Evolutionary conservation across 2,888 invertebrate genomes (phyloP).

Genomic region (Chrysolina haemoptera): DNA sequence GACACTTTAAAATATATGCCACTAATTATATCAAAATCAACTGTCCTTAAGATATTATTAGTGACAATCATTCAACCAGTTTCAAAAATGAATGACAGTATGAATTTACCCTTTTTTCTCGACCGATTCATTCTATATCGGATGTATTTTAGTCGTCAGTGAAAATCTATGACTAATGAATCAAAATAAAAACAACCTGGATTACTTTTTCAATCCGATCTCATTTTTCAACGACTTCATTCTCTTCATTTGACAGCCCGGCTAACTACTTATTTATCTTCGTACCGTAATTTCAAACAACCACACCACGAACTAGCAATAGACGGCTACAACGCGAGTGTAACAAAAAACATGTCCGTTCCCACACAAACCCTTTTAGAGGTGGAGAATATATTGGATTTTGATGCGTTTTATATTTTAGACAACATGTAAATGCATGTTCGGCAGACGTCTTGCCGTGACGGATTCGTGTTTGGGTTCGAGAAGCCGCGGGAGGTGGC

Average conservation of each 20-base stretch:
- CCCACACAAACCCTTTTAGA: constrained; percentile 45
- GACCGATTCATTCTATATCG: too few relatives aligned
- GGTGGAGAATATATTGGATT: constrained; percentile 48
- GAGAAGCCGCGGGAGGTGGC: constrained; percentile 53
- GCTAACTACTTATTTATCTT: constrained; percentile 20
- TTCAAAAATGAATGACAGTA: too few relatives aligned
- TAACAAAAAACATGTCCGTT: constrained; percentile 45
- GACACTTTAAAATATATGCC: too few relatives aligned
- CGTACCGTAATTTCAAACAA: constrained; percentile 30
- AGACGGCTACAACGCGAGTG: constrained; percentile 33
- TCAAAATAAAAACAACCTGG: neutral
- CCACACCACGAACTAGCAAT: constrained; percentile 25
- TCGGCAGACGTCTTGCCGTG: constrained; percentile 54
- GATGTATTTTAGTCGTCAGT: neutral
- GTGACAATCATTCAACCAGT: too few relatives aligned
- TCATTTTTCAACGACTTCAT: constrained; percentile 16
- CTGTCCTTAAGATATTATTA: too few relatives aligned
- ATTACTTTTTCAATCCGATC: neutral
- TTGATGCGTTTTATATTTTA: constrained; percentile 53
- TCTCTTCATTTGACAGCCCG: neutral
- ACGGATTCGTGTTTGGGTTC: constrained; percentile 58
- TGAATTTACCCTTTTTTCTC: too few relatives aligned
- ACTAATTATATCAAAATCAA: too few relatives aligned
- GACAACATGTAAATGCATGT: constrained; percentile 59
- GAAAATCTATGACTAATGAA: neutral